phyloP scores from a whole-genome alignment of 2,113 vertebrate genomes.

The Microcebus lehilahytsara region DNA sequence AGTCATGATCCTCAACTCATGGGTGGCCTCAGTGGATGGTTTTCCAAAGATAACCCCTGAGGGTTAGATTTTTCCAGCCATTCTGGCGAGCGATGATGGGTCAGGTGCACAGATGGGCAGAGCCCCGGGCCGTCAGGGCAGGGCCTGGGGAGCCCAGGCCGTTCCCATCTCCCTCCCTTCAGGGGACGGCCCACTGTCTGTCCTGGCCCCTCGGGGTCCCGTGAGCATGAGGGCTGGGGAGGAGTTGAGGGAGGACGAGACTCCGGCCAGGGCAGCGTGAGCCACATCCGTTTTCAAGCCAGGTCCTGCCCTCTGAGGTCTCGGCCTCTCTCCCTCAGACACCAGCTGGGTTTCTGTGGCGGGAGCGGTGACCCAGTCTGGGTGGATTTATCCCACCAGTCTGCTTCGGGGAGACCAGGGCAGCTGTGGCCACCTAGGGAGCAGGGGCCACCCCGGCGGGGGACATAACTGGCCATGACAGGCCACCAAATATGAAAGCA shows the following conservation, averaged over 20 bases:
- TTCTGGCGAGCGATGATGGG: not conserved
- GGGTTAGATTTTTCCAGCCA: not conserved
- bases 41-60: not conserved
- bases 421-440: not conserved
- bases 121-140: not conserved
- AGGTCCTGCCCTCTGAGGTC: not conserved
- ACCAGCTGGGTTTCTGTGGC: slow-evolving; percentile 62
- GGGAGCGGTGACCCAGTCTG: slow-evolving; percentile 31
- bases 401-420: not conserved
- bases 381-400: slow-evolving; percentile 57
- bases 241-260: not conserved
- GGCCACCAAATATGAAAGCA: not conserved
- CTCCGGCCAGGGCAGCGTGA: fast-evolving
- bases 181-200: not conserved
- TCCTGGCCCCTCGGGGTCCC: not conserved
- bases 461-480: not conserved
- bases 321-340: not conserved
- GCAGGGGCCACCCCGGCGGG: not conserved
- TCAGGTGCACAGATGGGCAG: not conserved
- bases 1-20: not conserved
- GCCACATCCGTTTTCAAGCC: not conserved
- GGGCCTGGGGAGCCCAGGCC: not conserved
- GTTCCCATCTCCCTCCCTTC: fast-evolving
- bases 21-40: not conserved
- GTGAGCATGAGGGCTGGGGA: not conserved